phyloP scores from a whole-genome alignment of 2,113 vertebrate genomes.

The Scomber japonicus region DNA sequence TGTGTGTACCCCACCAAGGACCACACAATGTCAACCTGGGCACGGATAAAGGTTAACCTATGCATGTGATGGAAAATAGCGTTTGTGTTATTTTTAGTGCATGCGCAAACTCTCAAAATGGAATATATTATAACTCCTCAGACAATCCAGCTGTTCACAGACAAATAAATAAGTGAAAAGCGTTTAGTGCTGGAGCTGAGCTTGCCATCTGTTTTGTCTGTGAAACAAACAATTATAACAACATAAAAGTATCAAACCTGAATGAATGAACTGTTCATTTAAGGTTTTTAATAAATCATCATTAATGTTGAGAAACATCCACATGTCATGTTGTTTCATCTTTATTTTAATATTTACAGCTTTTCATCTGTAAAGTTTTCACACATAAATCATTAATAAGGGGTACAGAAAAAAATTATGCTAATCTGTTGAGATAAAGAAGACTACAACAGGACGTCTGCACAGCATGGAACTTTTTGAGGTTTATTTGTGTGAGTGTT shows the following conservation, averaged over 20 bases:
- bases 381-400: slow-evolving; percentile 2
- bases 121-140: not conserved
- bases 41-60: slow-evolving; percentile 8
- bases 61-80: slow-evolving; percentile 13
- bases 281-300: too few relatives aligned
- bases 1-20: slow-evolving; percentile 16
- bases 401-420: not conserved
- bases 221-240: slow-evolving; percentile 5
- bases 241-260: not conserved
- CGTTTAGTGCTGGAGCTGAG: not conserved
- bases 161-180: not conserved
- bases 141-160: slow-evolving; percentile 12
- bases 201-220: not conserved
- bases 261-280: not conserved
- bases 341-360: not conserved
- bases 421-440: not conserved
- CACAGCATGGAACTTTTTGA: not conserved
- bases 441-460: not conserved
- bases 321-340: not conserved
- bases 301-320: not conserved
- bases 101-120: not conserved
- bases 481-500: not conserved
- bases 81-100: slow-evolving; percentile 28
- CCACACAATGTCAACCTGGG: slow-evolving; percentile 31
- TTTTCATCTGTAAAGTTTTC: not conserved